Percentiles rank a stretch among this genome's conserved stretches.
Evolutionary conservation across 92 coral and sea anemone species (phyloP).

Genomic region (Epizoanthus stellaris): DNA sequence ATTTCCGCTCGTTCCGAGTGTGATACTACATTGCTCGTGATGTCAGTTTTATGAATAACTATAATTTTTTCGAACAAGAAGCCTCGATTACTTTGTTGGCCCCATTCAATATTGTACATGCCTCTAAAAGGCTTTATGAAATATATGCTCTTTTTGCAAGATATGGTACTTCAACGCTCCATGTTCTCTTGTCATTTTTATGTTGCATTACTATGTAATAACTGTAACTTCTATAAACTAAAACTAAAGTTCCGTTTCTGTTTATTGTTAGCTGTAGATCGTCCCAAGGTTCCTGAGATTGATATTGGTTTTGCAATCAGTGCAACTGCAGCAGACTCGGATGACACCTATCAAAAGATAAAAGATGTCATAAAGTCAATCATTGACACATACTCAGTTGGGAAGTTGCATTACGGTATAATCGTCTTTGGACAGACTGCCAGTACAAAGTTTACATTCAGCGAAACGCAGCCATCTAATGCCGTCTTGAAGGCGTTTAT

Average conservation of each 20-base stretch:
- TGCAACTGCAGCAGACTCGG: conserved; percentile 39
- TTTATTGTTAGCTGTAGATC: not conserved
- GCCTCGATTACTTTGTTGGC: too few species aligned
- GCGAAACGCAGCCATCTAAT: conserved; percentile 26
- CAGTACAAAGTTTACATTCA: conserved; percentile 39
- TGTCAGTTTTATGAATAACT: too few species aligned
- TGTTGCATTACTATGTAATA: too few species aligned
- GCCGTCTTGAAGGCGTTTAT: conserved; percentile 33
- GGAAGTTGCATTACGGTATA: conserved; percentile 45
- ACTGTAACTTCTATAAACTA: too few species aligned
- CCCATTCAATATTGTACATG: too few species aligned
- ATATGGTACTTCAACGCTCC: too few species aligned
- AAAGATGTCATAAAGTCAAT: conserved; percentile 47
- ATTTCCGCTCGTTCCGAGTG: too few species aligned
- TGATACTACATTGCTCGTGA: too few species aligned
- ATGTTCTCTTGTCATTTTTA: too few species aligned
- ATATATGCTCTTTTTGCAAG: too few species aligned
- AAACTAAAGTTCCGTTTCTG: not conserved
- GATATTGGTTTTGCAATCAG: conserved; percentile 64
- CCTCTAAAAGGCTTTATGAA: too few species aligned
- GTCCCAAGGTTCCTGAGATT: conserved; percentile 36
- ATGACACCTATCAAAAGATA: conserved; percentile 31
- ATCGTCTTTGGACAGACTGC: conserved; percentile 52
- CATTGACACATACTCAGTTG: conserved; percentile 49
- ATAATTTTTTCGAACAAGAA: too few species aligned